Evolutionary conservation across 2,888 invertebrate genomes (phyloP).

Genomic region (Aphelenchoides bicaudatus): DNA sequence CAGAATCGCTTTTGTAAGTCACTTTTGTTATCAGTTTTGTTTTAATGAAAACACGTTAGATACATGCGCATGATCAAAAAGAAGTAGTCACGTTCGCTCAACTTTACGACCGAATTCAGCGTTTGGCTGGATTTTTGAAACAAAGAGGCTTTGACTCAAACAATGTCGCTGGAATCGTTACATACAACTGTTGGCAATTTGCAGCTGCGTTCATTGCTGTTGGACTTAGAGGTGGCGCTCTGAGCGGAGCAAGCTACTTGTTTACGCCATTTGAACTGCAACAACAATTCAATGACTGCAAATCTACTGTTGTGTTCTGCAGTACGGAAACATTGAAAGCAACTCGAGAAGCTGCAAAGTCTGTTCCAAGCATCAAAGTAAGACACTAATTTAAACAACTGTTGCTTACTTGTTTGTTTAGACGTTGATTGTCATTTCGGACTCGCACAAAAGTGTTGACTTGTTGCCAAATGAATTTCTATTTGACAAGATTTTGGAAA

Average conservation of each 20-base stretch:
- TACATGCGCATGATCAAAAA: constrained; percentile 17
- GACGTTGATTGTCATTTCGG: constrained; percentile 16
- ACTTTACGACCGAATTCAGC: constrained; percentile 24
- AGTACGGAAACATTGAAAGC: not conserved
- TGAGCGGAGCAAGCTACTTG: constrained; percentile 45
- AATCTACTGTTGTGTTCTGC: constrained; percentile 11
- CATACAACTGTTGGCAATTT: constrained; percentile 34
- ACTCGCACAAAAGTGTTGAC: constrained; percentile 55
- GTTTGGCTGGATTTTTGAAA: constrained; percentile 11
- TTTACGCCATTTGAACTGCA: constrained; percentile 60
- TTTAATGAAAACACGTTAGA: constrained; percentile 7
- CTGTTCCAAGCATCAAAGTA: not conserved
- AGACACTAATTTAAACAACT: not conserved
- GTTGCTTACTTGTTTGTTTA: not conserved
- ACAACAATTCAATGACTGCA: constrained; percentile 13
- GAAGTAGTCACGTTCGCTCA: constrained; percentile 18
- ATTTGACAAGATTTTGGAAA: constrained; percentile 18
- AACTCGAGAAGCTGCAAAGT: not conserved
- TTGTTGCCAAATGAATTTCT: constrained; percentile 63
- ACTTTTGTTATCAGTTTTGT: no score
- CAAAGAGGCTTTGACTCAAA: constrained; percentile 19
- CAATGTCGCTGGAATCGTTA: constrained; percentile 33
- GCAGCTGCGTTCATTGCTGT: constrained; percentile 28
- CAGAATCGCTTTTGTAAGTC: not conserved
- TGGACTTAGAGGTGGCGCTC: constrained; percentile 31